These are phyloP conservation scores for Chymomyza costata DNA, from an alignment of 1,140 invertebrate genomes.

Conservation along the genomic window DNA sequence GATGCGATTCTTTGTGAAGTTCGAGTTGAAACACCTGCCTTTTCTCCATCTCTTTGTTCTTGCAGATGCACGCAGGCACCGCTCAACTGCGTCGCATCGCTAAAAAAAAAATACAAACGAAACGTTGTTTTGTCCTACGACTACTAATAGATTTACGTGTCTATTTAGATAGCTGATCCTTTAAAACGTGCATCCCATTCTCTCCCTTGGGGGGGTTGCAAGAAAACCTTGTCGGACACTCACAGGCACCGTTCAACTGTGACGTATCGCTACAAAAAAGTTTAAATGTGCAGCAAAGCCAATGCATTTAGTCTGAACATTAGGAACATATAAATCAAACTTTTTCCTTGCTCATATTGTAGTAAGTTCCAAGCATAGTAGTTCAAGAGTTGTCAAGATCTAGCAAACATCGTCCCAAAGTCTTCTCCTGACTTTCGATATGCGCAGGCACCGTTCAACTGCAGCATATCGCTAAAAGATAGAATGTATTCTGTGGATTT, in stretches of 20 bases:
- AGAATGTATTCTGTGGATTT: conserved; percentile 11
- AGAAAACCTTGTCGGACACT: conserved; percentile 3
- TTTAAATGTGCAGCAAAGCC: neutral
- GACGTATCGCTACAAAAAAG: conserved; percentile 57
- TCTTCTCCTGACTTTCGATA: conserved; percentile 19
- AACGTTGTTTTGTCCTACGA: neutral
- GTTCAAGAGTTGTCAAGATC: conserved; percentile 5
- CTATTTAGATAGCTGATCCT: neutral
- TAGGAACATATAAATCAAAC: conserved; percentile 28
- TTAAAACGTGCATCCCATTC: neutral
- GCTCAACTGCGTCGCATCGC: conserved; percentile 22
- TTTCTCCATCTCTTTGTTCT: conserved; percentile 11
- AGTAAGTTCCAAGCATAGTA: neutral
- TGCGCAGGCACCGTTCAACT: conserved; percentile 34
- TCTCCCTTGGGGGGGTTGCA: neutral
- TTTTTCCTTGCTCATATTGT: conserved; percentile 23
- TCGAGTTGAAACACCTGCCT: too few relatives aligned
- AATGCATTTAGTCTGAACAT: conserved; percentile 18
- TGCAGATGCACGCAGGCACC: conserved; percentile 48
- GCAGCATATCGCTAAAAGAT: conserved; percentile 37
- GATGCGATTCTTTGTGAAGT: too few relatives aligned
- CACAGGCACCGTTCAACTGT: conserved; percentile 68
- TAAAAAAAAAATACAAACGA: conserved; percentile 13
- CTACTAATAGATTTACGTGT: neutral
- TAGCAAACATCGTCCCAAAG: conserved; percentile 9